These are phyloP conservation scores for Chionoecetes opilio DNA, from an alignment of 1,140 invertebrate species.

Conservation along the genomic window DNA sequence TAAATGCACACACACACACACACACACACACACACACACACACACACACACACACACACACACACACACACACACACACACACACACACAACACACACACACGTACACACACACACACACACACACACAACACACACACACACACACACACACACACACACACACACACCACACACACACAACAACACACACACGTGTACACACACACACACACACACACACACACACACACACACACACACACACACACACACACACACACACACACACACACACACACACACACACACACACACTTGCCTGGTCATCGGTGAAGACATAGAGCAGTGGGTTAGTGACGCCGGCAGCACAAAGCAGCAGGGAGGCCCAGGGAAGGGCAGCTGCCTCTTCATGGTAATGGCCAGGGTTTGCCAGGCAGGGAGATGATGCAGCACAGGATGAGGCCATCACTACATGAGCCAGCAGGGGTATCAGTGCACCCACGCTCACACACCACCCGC, in stretches of 20 bases:
- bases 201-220: constrained; percentile 38
- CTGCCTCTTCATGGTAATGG: constrained; percentile 72
- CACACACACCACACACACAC: too few species aligned
- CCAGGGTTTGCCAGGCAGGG: constrained; percentile 59
- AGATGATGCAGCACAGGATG: constrained; percentile 67
- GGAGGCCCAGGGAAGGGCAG: constrained; percentile 79
- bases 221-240: constrained; percentile 46
- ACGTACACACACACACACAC: too few species aligned
- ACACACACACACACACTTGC: constrained; percentile 37
- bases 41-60: constrained; percentile 27
- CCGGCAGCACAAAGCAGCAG: constrained; percentile 76
- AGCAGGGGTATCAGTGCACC: constrained; percentile 76
- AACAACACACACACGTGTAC: too few species aligned
- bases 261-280: constrained; percentile 46
- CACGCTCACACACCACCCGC: constrained; percentile 69
- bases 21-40: constrained; percentile 27
- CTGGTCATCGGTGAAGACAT: constrained; percentile 79
- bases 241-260: constrained; percentile 46
- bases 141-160: too few species aligned
- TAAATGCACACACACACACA: too few species aligned
- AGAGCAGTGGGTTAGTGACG: constrained; percentile 79
- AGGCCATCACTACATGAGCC: constrained; percentile 77
- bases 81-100: too few species aligned
- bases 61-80: constrained; percentile 25
- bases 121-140: too few species aligned